These are phyloP conservation scores for Rhopilema esculentum DNA, from an alignment of 30 jellyfish, hydroid and myxozoan genomes.

Conservation along the genomic window DNA sequence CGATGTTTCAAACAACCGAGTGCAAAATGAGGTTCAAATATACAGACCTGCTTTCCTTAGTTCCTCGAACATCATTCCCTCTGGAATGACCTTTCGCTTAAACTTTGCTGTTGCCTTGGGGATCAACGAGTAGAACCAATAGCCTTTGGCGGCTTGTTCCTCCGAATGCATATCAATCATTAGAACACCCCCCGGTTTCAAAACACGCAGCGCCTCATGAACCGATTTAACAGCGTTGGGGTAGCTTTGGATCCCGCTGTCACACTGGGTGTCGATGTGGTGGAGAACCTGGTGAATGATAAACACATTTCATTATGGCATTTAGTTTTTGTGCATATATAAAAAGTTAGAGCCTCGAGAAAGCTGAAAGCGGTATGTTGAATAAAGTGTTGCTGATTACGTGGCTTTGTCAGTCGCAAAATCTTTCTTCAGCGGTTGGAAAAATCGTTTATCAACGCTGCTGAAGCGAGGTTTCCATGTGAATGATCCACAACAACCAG, in stretches of 20 bases:
- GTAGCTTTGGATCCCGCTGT: slow-evolving; percentile 17
- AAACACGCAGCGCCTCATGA: slow-evolving; percentile 66
- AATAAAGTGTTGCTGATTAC: no score
- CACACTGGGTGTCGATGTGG: slow-evolving; percentile 64
- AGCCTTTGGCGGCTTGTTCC: slow-evolving; percentile 55
- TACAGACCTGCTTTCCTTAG: slow-evolving; percentile 27
- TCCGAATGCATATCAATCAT: slow-evolving; percentile 69
- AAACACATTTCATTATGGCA: neutral
- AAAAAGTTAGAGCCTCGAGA: neutral
- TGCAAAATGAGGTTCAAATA: neutral
- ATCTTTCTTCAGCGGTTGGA: no score
- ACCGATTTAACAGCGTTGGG: slow-evolving; percentile 61
- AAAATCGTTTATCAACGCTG: no score
- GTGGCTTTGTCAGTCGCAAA: no score
- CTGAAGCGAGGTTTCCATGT: no score
- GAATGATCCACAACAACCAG: no score
- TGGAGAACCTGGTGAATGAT: slow-evolving; percentile 49
- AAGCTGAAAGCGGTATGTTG: no score
- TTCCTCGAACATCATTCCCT: slow-evolving; percentile 49
- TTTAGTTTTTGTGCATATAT: neutral
- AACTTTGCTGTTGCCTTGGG: slow-evolving; percentile 62
- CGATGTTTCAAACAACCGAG: no score
- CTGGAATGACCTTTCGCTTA: slow-evolving; percentile 55
- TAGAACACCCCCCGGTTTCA: slow-evolving; percentile 80
- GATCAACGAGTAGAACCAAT: slow-evolving; percentile 61